Evolutionary conservation across 2,888 invertebrate species (phyloP).

Genomic region (Drosophila paracracens): DNA sequence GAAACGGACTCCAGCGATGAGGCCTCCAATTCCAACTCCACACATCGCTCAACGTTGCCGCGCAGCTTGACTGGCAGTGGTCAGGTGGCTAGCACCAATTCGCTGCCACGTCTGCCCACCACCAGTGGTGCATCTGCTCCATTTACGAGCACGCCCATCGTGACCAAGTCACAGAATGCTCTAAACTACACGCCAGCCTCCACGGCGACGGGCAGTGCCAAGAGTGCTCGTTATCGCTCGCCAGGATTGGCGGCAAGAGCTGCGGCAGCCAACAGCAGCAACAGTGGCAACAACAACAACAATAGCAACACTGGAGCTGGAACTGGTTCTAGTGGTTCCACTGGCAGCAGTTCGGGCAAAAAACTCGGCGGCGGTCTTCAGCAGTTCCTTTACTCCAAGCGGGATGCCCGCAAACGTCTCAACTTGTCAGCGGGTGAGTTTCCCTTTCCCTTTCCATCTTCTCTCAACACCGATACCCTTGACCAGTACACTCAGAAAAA

Average conservation of each 20-base stretch:
- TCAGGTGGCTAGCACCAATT: slow-evolving; percentile 89
- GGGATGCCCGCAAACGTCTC: slow-evolving; percentile 86
- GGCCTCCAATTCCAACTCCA: slow-evolving; percentile 63
- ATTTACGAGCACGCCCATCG: slow-evolving; percentile 83
- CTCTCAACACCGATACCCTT: neutral
- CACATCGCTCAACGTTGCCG: slow-evolving; percentile 87
- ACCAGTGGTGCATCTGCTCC: slow-evolving; percentile 82
- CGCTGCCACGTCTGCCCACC: slow-evolving; percentile 90
- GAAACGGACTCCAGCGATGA: slow-evolving; percentile 81
- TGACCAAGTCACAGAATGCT: slow-evolving; percentile 88
- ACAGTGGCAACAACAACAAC: slow-evolving; percentile 82
- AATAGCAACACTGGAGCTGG: slow-evolving; percentile 53
- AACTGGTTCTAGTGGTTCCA: slow-evolving; percentile 12
- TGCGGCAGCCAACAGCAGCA: slow-evolving; percentile 70
- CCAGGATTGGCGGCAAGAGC: slow-evolving; percentile 88
- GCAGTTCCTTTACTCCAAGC: slow-evolving; percentile 87
- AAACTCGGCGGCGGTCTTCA: slow-evolving; percentile 89
- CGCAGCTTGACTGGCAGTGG: slow-evolving; percentile 87
- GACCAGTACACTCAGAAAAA: neutral
- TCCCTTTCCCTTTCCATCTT: neutral
- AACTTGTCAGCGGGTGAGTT: slow-evolving; percentile 87
- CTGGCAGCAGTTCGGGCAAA: slow-evolving; percentile 86
- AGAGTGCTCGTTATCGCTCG: slow-evolving; percentile 94
- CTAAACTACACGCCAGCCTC: slow-evolving; percentile 69
- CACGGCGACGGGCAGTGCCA: slow-evolving; percentile 87